A percentile compares a stretch with the other conserved stretches of the same genome.
Conservation (phyloP, 2,797 vertebrate genomes). For the Mormyrops boulengeri region DNA sequence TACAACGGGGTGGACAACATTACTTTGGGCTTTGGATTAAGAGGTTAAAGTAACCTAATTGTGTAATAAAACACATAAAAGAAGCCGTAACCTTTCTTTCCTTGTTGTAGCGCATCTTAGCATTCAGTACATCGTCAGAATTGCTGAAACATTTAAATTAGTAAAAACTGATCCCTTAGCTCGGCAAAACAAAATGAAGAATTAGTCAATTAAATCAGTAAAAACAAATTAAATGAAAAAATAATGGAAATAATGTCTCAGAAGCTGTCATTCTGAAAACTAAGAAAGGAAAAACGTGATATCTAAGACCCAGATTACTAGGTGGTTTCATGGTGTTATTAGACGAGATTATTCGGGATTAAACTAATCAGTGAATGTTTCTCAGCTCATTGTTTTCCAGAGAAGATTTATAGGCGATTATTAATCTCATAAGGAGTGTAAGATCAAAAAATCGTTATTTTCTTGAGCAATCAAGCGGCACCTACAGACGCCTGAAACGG, state of each 20-base stretch:
- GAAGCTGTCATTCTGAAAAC: neutral
- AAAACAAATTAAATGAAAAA: neutral
- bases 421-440: conserved; percentile 67
- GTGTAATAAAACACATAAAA: neutral
- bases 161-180: too few species aligned
- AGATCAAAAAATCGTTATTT: conserved; percentile 60
- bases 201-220: too few species aligned
- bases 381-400: conserved; percentile 68
- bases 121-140: neutral
- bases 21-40: neutral
- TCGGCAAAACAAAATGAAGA: too few species aligned
- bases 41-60: neutral
- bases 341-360: conserved; percentile 70
- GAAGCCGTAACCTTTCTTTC: neutral
- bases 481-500: conserved; percentile 34
- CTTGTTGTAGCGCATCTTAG: neutral
- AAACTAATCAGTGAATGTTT: conserved; percentile 77
- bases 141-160: neutral
- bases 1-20: neutral
- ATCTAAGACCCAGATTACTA: conserved; percentile 43
- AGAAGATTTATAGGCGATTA: conserved; percentile 64
- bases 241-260: neutral
- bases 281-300: conserved; percentile 30
- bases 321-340: conserved; percentile 57
- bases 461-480: conserved; percentile 30